Base-by-base conservation (phyloP, 2,797 vertebrate species). In the Sebastes nivosus region DNA sequence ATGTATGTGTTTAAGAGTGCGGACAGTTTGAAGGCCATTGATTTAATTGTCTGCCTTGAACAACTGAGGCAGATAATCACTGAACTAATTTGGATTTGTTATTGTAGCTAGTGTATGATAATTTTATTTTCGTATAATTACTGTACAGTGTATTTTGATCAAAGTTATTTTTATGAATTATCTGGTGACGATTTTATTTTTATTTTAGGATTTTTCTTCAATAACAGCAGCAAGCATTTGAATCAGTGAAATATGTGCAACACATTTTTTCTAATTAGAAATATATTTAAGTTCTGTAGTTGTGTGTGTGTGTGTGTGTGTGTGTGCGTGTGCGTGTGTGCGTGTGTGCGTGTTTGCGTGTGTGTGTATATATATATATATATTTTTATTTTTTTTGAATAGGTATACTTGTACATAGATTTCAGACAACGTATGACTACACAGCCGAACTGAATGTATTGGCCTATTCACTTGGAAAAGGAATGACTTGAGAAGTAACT, bases 141-240 rank as follows among this genome's bases (percentile, higher is more conserved):
- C 72, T 87, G 84, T 92, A 92, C 85, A 86, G 86, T 83, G 89
- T 90, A 93, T 94, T 93, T 90, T 93, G 84, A 91, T 86, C 69
- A 91, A 88, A 94, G 66, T 95, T 94, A 94, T 95, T 94, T 95
- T 91, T 67, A 93, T 85, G 87, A 93, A 88, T 93, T 88, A 85
- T 83, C 84, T 75, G 74, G 91, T 84, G 54, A 90, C 12, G 77
- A 79, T 86, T 86, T 87, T 88, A 84, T 87, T 89, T 88, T 91
- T 91, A 83, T 86, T 79, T 78, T 65, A 25, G 74, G 69, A 38
- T 78, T 61, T 74, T 83, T 58, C 34, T 72, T 27, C 65, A 87
- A 81, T 73, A 66, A 85, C 34, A 34, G 10, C 65, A 71, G 72
- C 74, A 55, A 89, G 80, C 74, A 82, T 90, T 93, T 92, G 85